Base-by-base conservation (phyloP, 2,797 vertebrate species). In the Meda fulgida region DNA sequence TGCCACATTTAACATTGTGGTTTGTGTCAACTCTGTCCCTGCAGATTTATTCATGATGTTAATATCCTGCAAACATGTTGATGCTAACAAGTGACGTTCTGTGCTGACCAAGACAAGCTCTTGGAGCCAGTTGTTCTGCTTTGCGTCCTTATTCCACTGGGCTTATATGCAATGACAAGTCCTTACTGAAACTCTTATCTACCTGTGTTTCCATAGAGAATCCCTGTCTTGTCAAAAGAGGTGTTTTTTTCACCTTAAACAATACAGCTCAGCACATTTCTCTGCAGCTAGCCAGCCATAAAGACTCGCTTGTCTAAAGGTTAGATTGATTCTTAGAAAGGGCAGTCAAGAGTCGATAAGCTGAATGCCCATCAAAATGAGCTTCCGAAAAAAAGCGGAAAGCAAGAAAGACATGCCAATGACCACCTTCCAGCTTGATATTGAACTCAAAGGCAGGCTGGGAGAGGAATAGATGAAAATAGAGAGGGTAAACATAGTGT, bases 81-180 rank as follows among this genome's bases (percentile, higher is more conserved):
- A 81, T 73, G 83, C 83, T 88, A 92, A 92, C 91, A 92, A 91
- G 78, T 21, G 23, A 66, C 18, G 7, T 48, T 81, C 80, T 29
- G 29, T 46, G 38, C 13, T 51, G 38, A 80, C 3, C 3, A 16
- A 21, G 46, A 31, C 75, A 67, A 63, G 26, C 72, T 51, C 36
- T 78, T 16, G 31, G 29, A 48, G 19, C 60, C 75, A 60, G 88
- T 90, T 83, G 86, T 89, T 92, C 89, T 88, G 86, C 70, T 83
- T 89, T 89, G 83, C 82, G 85, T 93, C 87, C 86, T 89, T 83
- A 89, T 72, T 63, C 85, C 87, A 89, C 91, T 91, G 93, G 89
- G 90, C 90, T 92, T 90, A 93, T 92, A 92, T 93, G 89, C 91
- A 90, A 85, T 94, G 93, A 94, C 94, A 80, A 94, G 88, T 89